A percentile compares a stretch with the other conserved stretches of the same genome.
phyloP scores from a whole-genome alignment of 2,113 vertebrate species.

The Pimephales promelas region DNA sequence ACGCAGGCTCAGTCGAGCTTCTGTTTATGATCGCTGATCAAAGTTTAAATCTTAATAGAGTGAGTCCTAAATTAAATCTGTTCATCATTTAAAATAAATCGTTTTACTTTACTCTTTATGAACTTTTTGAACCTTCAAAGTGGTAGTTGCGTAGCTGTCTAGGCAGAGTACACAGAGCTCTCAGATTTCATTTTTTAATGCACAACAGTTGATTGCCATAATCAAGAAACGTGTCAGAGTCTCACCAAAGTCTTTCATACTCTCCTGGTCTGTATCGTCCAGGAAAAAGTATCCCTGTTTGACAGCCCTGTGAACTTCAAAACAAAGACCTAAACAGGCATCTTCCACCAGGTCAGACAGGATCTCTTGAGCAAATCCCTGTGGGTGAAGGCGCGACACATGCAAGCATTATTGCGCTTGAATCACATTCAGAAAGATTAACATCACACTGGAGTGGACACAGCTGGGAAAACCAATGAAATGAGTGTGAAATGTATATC shows the following conservation, averaged over 20 bases:
- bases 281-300: conserved; percentile 97
- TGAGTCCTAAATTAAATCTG: too few relatives aligned
- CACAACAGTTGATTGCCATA: neutral
- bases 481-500: neutral
- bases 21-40: too few relatives aligned
- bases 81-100: too few relatives aligned
- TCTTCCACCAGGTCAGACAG: conserved; percentile 96
- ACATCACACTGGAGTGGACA: neutral
- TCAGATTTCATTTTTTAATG: too few relatives aligned
- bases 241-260: conserved; percentile 97
- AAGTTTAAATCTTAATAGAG: too few relatives aligned
- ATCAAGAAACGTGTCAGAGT: neutral
- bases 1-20: too few relatives aligned
- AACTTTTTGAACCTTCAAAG: too few relatives aligned
- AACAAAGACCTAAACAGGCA: conserved; percentile 94
- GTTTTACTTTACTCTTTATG: too few relatives aligned
- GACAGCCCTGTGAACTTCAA: conserved; percentile 94
- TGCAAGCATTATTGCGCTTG: neutral
- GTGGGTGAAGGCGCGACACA: conserved; percentile 30
- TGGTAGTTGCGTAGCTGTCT: too few relatives aligned
- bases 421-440: conserved; percentile 7
- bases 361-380: conserved; percentile 96
- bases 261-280: conserved; percentile 96
- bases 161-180: too few relatives aligned
- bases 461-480: neutral